Percentiles rank a stretch among this genome's conserved stretches.
Evolutionary conservation across 1,140 invertebrate species (phyloP).

Genomic region (Zaprionus davidi): DNA sequence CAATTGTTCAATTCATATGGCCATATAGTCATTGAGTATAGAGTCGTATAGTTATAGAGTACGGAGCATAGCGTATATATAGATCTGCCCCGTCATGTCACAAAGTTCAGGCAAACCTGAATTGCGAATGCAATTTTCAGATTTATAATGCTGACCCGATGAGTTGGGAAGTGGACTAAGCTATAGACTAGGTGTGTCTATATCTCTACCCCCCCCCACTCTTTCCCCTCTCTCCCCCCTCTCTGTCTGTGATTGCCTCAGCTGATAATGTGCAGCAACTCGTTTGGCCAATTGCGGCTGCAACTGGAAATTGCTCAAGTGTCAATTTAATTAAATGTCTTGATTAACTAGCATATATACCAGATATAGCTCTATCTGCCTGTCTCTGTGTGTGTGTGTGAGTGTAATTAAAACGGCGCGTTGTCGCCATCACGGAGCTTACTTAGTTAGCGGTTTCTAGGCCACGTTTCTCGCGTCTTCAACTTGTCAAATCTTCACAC

Average conservation of each 20-base stretch:
- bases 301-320: conserved; percentile 53
- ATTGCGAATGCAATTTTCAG: conserved; percentile 13
- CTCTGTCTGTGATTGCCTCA: neutral
- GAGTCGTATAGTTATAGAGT: conserved; percentile 13
- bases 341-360: conserved; percentile 36
- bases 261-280: conserved; percentile 8
- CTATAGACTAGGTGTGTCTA: neutral
- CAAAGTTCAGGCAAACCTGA: conserved; percentile 3
- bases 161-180: conserved; percentile 12
- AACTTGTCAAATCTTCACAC: conserved; percentile 84
- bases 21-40: neutral
- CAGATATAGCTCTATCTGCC: neutral
- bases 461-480: conserved; percentile 68
- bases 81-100: neutral
- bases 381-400: neutral
- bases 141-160: conserved; percentile 19
- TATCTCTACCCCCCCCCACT: neutral
- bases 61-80: neutral
- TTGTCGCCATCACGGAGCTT: conserved; percentile 28
- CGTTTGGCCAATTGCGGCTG: conserved; percentile 33
- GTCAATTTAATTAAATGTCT: conserved; percentile 74
- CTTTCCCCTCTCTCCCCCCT: neutral
- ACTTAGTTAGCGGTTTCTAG: conserved; percentile 60
- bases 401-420: conserved; percentile 37
- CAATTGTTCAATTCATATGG: conserved; percentile 6